Evolutionary conservation across 23 tunicate genomes (phyloP).

Genomic region (Trididemnum nubilum): DNA sequence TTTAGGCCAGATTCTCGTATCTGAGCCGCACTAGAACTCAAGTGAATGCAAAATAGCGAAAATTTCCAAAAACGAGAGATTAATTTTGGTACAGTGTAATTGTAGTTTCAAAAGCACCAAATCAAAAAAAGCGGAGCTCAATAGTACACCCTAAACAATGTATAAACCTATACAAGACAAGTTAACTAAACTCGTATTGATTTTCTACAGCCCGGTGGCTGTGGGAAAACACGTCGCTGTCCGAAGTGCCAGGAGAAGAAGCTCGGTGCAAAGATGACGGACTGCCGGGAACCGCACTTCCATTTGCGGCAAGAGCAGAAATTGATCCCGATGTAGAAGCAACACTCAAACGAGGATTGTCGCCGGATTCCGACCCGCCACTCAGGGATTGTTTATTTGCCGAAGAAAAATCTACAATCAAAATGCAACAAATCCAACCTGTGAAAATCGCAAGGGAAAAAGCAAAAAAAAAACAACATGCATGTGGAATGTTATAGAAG

Average conservation of each 20-base stretch:
- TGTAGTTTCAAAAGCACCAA: constrained; percentile 1
- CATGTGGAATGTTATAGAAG: too few relatives aligned
- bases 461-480: too few relatives aligned
- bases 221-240: neutral
- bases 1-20: too few relatives aligned
- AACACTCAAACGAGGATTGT: neutral
- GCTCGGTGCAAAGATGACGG: neutral
- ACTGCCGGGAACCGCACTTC: neutral
- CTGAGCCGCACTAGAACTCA: too few relatives aligned
- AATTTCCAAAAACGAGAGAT: too few relatives aligned
- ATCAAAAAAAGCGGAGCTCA: neutral
- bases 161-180: neutral
- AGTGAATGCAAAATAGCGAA: too few relatives aligned
- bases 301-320: neutral
- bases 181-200: constrained; percentile 8
- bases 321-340: neutral
- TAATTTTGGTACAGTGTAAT: too few relatives aligned
- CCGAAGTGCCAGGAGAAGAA: neutral
- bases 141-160: neutral
- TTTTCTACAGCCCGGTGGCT: constrained; percentile 20
- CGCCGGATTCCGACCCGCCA: neutral
- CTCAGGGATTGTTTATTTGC: neutral
- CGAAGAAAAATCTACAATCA: neutral
- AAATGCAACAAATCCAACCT: too few relatives aligned
- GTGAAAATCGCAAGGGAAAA: too few relatives aligned